Percentiles rank a stretch among this genome's conserved stretches.
Evolutionary conservation across 2,113 vertebrate species (phyloP).

Genomic region (Hirundichthys speculiger): DNA sequence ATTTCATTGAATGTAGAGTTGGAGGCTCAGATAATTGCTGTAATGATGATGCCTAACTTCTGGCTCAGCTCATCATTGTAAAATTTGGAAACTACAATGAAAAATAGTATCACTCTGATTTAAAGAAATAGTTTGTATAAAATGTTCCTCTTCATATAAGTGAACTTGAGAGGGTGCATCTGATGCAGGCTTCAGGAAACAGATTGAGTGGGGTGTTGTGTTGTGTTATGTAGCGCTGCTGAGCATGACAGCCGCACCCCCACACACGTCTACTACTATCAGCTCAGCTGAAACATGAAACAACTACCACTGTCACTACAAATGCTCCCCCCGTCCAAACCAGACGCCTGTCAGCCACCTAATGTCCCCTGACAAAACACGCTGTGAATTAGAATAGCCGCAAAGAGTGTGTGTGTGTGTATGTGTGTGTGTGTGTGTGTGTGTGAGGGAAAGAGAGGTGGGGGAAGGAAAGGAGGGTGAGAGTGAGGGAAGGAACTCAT

Average conservation of each 20-base stretch:
- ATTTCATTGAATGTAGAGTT: too few species aligned
- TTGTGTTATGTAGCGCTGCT: slow-evolving; percentile 1
- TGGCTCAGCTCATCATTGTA: too few species aligned
- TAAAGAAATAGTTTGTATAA: not conserved
- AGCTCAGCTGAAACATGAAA: slow-evolving; percentile 62
- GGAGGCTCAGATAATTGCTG: too few species aligned
- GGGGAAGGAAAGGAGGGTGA: slow-evolving; percentile 13
- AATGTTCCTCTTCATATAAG: slow-evolving; percentile 16
- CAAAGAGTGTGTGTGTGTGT: slow-evolving; percentile 42
- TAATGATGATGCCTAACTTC: too few species aligned
- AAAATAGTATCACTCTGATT: not conserved
- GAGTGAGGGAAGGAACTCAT: slow-evolving; percentile 70
- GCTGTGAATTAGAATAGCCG: slow-evolving; percentile 78
- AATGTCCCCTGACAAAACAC: slow-evolving; percentile 86
- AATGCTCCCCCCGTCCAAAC: slow-evolving; percentile 44
- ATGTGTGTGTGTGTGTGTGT: slow-evolving; percentile 34
- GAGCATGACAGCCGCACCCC: slow-evolving; percentile 46
- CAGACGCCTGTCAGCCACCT: slow-evolving; percentile 77
- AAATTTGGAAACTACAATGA: too few species aligned
- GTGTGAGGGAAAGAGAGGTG: not conserved
- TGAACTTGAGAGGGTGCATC: slow-evolving; percentile 14
- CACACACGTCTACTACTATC: slow-evolving; percentile 47
- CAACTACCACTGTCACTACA: slow-evolving; percentile 71
- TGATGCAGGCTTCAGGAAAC: slow-evolving; percentile 15
- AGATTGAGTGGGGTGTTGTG: slow-evolving; percentile 38